These are phyloP conservation scores for Oriolus oriolus DNA, from an alignment of 2,113 vertebrate species.

Conservation along the genomic window DNA sequence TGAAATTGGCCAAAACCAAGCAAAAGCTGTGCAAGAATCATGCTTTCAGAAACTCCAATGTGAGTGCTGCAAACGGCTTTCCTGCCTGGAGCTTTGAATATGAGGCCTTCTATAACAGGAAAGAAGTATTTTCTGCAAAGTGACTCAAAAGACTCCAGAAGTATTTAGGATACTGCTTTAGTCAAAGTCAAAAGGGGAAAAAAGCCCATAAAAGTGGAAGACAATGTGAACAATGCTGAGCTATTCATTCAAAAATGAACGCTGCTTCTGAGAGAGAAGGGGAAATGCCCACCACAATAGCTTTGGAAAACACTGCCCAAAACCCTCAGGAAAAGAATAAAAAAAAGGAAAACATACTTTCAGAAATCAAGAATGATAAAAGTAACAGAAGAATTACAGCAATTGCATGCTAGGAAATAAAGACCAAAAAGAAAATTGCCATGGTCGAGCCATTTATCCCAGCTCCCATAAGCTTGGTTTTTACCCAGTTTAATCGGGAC, in stretches of 20 bases:
- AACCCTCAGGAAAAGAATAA: background rate
- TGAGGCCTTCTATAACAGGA: background rate
- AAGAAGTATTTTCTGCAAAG: background rate
- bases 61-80: background rate
- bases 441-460: rapidly evolving
- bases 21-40: background rate
- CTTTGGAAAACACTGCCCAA: background rate
- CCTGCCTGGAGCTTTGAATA: background rate
- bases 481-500: background rate
- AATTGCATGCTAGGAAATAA: background rate
- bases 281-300: constrained; percentile 13
- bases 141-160: background rate
- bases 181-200: background rate
- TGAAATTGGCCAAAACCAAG: background rate
- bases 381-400: background rate
- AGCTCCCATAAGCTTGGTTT: background rate
- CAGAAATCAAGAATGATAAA: background rate
- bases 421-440: background rate
- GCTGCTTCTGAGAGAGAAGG: background rate
- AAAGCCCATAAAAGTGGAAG: background rate
- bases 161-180: background rate
- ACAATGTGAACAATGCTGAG: constrained; percentile 21
- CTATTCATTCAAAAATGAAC: constrained; percentile 35
- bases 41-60: background rate
- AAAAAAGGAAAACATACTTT: background rate